Evolutionary conservation across 1,140 invertebrate genomes (phyloP), one percentile per base, ranked within the genome.

Genomic region (Saccostrea cuccullata): DNA sequence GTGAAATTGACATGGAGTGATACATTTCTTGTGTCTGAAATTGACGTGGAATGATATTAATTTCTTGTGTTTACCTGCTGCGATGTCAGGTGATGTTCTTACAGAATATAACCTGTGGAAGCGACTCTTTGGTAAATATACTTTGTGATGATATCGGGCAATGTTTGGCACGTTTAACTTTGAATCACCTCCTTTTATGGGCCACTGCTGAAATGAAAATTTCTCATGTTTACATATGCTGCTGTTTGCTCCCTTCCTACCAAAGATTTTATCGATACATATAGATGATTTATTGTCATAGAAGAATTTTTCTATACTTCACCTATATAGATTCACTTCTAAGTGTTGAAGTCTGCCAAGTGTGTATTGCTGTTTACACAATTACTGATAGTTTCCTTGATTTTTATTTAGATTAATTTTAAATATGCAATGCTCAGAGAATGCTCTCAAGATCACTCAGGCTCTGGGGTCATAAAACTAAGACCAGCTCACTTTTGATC

Each of bases 1-100:
- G 70, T 23, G 70, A 36, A 77, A 77, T 77, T 77, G 70, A 77
- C 70, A 77, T 77, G 70, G 11, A 15, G 26, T 77, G 70, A 77
- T 15, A 77, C 36, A 77, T 36, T 36, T 36, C 23, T 77, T 77
- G 23, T 26, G 2, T 64, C 26, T 23, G 70, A 36, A 77, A 77
- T 77, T 77, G 70, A 77, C 70, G 30, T 77, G 70, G 11, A 15
- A 17, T 77, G 70, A 36, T 15, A 77, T 77, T 47, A 47, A 77
- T 36, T 36, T 36, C 23, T 77, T 36, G 23, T 26, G 30, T 26
- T 30, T 77, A 9, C 30, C 26, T 26, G 23, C 26, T 26, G 70
- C 70, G 9, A 77, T 77, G 70, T 77, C 70, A 77, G 70, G 23
- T 77, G 70, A 77, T 77, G 70, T 77, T 15, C 26, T 77, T 17